Evolutionary conservation across 2,113 vertebrate species (phyloP), one percentile per base, ranked within the genome.

Genomic region (Hoplias malabaricus): DNA sequence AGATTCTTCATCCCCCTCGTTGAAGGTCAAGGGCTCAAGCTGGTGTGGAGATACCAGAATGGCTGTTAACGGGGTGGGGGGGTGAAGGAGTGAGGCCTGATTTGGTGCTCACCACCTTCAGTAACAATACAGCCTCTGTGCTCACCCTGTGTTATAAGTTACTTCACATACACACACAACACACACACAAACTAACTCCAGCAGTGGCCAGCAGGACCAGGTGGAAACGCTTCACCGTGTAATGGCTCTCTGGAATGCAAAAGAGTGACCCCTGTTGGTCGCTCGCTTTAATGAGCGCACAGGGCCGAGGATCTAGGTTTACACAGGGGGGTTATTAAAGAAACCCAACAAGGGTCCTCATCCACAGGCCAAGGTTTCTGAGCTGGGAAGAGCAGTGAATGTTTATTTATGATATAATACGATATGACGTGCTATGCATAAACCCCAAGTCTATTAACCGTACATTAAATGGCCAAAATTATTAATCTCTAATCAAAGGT

Each of bases 331-430:
- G 81, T 75, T 85, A 83, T 86, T 79, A 53, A 84, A 84, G 74
- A 80, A 88, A 91, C 83, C 54, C 79, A 82, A 87, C 86, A 84
- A 88, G 86, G 81, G 29, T 68, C 5, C 19, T 69, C 73, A 42
- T 53, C n/a, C 16, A 11, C 1, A 43, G 54, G 75, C 4, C 16
- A 53, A 29, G 21, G n/a, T n/a, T n/a, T 21, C 2, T 1, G 21
- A 21, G 43, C 0, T 8, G 53, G 34, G n/a, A 23, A 34, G 54
- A 50, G 29, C 54, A 3, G 16, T 42, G 33, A 13, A 9, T 59
- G 5, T 53, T 14, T 34, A 67, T 42, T 38, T 67, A 14, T 63
- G 46, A 50, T 50, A 50, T 3, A 21, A 21, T 2, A 46, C 14
- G 1, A n/a, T 6, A 38, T 5, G n/a, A n/a, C n/a, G n/a, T n/a